Base-by-base conservation (phyloP, 2,797 vertebrate genomes). In the Anas flavirostris region DNA sequence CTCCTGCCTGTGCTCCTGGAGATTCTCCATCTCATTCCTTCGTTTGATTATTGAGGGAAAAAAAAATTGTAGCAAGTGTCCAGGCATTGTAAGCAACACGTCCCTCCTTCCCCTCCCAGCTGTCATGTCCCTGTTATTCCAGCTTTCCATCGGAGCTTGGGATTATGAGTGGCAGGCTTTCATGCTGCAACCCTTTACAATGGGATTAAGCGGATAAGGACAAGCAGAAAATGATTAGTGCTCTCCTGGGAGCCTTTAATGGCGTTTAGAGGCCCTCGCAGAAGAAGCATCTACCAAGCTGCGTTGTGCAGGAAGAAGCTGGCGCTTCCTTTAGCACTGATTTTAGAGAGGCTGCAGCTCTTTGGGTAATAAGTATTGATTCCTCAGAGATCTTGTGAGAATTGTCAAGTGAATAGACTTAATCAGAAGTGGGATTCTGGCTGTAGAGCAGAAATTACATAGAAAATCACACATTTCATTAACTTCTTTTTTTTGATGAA, bases 201-300 rank as follows among this genome's bases (percentile, higher is more conserved):
- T 46, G 70, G 75, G 82, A 87, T 95, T 91, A 91, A 83, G 90
- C 0, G 13, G 79, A 85, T 95, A 94, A 85, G 52, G 82, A 76
- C 86, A 81, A 19, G 35, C 55, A 92, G 78, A 81, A 85, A 87
- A 93, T 86, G 58, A 91, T 82, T 82, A 75, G 52, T 25, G 14
- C 62, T 91, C 88, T 90, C 94, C 62, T 67, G 83, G 84, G 87
- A 96, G 88, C 90, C 41, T 2, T 63, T 88, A 67, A 83, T 53
- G 78, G 68, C 82, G 64, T 82, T 43, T 67, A 60, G 83, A 91
- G 74, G 74, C 86, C 86, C 83, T 91, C n/a, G 3, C 28, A 82
- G 62, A 82, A 73, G 78, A 18, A 82, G 52, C 84, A 70, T 62
- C 93, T 81, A 77, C 76, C 0, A 2, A 66, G 72, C 10, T 58